Evolutionary conservation across 2,797 vertebrate species (phyloP), one percentile per base, ranked within the genome.

Genomic region (Gymnothorax reevesii): DNA sequence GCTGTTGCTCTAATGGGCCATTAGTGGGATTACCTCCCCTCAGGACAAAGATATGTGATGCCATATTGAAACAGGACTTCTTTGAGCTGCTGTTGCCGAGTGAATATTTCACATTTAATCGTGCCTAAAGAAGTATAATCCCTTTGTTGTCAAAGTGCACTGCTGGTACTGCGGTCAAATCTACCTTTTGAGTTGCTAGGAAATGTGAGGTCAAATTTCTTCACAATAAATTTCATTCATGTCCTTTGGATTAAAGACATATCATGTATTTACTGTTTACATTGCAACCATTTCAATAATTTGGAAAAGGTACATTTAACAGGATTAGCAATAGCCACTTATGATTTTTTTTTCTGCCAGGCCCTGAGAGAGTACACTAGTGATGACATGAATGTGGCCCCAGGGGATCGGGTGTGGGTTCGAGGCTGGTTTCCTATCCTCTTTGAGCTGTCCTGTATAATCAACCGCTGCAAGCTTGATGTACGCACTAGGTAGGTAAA

Each of bases 341-440:
- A n/a, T n/a, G 27, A 52, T 57, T 15, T 42, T 33, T n/a, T 25
- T 17, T n/a, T 75, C 25, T 55, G n/a, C 20, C 91, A 99, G 98
- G 97, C 97, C 15, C 94, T 99, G 88, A 96, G 97, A 88, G 98
- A 99, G 88, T 99, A 99, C 92, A 99, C 98, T 12, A 99, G 98
- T 0, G 98, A 99, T 86, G 98, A 99, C 92, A 99, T 99, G 97
- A 99, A 98, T 10, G 98, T 99, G 82, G 98, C 97, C 92, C 96
- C 98, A 0, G 97, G 96, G 0, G 98, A 99, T 90, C 96, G 98
- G 82, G 98, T 98, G 15, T 99, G 98, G 98, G 98, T 99, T 82
- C 95, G 98, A 90, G 98, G 98, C 92, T 99, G 98, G 98, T 99
- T 99, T 90, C 98, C 98, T 77, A 97, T 99, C 90, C 94, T 99